These are phyloP conservation scores for Ginglymostoma cirratum DNA, from an alignment of 2,113 vertebrate genomes.

Conservation along the genomic window DNA sequence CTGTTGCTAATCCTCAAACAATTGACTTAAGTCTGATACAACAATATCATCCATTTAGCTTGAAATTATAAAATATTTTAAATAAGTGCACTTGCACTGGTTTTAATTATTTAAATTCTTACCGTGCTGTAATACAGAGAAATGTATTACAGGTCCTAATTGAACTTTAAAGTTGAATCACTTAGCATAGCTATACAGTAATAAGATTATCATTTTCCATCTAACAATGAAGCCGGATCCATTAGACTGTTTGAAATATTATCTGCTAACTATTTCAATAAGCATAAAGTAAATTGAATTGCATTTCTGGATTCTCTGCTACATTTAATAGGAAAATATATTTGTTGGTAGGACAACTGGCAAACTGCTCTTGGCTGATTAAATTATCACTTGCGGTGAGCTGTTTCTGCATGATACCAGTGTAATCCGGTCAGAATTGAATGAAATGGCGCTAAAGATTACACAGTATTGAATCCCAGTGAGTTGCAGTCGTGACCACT, in stretches of 20 bases:
- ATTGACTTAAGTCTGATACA: not conserved
- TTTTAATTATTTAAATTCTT: constrained; percentile 30
- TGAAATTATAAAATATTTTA: constrained; percentile 30
- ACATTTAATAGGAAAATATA: constrained; percentile 20
- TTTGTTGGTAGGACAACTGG: not conserved
- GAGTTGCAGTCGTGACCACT: not conserved
- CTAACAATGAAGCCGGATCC: not conserved
- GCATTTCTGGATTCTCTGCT: constrained; percentile 2
- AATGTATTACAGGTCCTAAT: not conserved
- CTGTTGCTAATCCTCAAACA: not conserved
- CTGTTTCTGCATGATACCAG: not conserved
- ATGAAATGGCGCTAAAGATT: not conserved
- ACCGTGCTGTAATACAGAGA: not conserved
- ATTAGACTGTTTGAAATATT: constrained; percentile 11
- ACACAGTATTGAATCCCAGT: not conserved
- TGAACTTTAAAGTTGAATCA: constrained; percentile 17
- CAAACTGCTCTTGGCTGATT: not conserved
- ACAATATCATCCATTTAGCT: not conserved
- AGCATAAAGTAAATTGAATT: constrained; percentile 26
- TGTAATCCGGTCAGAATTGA: not conserved
- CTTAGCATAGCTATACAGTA: not conserved
- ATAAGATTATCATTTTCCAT: not conserved
- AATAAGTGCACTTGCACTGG: not conserved
- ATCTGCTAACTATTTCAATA: not conserved
- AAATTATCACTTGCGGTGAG: not conserved